Evolutionary conservation across 2,113 vertebrate genomes (phyloP).

Genomic region (Hippocampus abdominalis): DNA sequence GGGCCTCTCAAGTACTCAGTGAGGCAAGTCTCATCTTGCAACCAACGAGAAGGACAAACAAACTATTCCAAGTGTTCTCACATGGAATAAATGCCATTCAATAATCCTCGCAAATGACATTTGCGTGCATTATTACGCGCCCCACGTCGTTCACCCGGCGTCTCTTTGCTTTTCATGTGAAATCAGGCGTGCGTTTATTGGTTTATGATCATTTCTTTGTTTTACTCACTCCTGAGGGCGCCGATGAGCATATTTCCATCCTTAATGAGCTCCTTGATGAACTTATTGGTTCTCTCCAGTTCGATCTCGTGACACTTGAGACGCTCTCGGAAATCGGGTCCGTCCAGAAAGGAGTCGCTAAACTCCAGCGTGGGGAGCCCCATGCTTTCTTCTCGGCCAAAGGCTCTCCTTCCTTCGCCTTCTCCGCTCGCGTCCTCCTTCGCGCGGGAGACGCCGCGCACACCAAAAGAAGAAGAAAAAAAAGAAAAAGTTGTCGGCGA

Average conservation of each 20-base stretch:
- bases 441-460: neutral
- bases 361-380: slow-evolving; percentile 95
- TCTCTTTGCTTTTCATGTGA: neutral
- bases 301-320: slow-evolving; percentile 93
- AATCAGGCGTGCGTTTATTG: neutral
- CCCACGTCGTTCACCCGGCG: neutral
- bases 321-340: slow-evolving; percentile 94
- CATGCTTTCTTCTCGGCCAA: slow-evolving; percentile 64
- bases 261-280: slow-evolving; percentile 97
- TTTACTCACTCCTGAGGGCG: slow-evolving; percentile 86
- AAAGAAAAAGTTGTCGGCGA: slow-evolving; percentile 23
- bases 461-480: neutral
- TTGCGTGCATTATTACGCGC: neutral
- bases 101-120: neutral
- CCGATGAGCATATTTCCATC: slow-evolving; percentile 90
- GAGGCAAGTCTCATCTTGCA: too few species aligned
- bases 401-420: neutral
- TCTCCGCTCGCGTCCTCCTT: neutral
- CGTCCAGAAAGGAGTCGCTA: slow-evolving; percentile 92
- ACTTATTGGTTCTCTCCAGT: slow-evolving; percentile 93
- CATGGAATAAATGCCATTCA: neutral
- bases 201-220: neutral
- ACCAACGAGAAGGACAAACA: neutral
- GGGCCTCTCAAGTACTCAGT: too few species aligned
- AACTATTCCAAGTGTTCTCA: neutral